phyloP scores from a whole-genome alignment of 2,113 vertebrate genomes.

The Anser cygnoides region DNA sequence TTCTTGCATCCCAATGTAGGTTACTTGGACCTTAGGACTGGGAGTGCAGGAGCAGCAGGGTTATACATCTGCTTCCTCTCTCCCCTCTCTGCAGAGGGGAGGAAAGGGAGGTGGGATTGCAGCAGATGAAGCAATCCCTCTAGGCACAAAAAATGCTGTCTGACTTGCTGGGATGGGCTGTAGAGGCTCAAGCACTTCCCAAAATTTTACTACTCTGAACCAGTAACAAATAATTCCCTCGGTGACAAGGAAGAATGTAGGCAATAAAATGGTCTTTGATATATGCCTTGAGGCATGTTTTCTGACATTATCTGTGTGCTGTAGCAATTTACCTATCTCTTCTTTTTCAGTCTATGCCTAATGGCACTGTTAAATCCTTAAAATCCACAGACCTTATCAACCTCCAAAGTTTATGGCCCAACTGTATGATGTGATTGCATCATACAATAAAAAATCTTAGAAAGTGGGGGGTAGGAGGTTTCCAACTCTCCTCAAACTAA shows the following conservation, averaged over 20 bases:
- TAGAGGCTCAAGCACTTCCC: not conserved
- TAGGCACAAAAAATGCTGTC: not conserved
- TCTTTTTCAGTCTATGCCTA: not conserved
- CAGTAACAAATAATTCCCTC: not conserved
- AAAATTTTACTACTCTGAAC: not conserved
- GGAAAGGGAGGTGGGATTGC: not conserved
- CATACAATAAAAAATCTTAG: not conserved
- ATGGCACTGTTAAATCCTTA: not conserved
- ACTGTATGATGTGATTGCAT: not conserved
- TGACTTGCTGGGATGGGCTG: not conserved
- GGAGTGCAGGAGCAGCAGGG: not conserved
- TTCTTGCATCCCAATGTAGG: not conserved
- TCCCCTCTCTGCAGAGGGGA: not conserved
- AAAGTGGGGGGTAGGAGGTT: not conserved
- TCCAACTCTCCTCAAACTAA: not conserved
- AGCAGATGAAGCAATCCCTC: not conserved
- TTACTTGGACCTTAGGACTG: not conserved
- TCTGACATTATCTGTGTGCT: not conserved
- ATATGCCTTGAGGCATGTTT: not conserved
- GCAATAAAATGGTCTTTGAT: not conserved
- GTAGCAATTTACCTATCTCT: not conserved
- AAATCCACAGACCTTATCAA: not conserved
- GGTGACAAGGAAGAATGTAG: not conserved
- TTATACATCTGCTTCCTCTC: not conserved
- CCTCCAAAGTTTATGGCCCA: not conserved